Percentiles rank a stretch among this genome's conserved stretches.
phyloP scores from a whole-genome alignment of 2,888 invertebrate species.

The Chromoteleia sp. region DNA sequence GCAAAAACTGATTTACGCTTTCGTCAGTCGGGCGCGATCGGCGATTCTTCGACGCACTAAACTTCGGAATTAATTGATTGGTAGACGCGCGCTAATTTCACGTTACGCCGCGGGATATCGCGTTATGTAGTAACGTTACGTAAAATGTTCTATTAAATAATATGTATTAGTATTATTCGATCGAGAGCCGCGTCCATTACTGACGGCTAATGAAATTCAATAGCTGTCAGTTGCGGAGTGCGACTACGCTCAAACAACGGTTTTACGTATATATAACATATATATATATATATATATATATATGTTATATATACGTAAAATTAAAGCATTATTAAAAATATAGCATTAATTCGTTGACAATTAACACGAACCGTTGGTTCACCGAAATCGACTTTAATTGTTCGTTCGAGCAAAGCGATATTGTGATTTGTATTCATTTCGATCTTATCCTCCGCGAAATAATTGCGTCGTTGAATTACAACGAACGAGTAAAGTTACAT shows the following conservation, averaged over 20 bases:
- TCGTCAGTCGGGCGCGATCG: constrained; percentile 8
- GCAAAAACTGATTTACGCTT: constrained; percentile 37
- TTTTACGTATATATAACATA: too few species aligned
- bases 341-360: constrained; percentile 25
- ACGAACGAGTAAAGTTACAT: too few species aligned
- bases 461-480: too few species aligned
- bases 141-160: constrained; percentile 29
- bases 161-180: constrained; percentile 24
- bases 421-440: constrained; percentile 16
- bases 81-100: constrained; percentile 9
- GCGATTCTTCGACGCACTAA: not conserved
- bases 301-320: too few species aligned
- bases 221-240: constrained; percentile 22
- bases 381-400: constrained; percentile 41
- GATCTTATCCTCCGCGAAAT: too few species aligned
- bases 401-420: constrained; percentile 11
- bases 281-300: too few species aligned
- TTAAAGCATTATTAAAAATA: too few species aligned
- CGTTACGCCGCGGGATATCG: constrained; percentile 8
- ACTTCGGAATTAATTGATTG: constrained; percentile 9
- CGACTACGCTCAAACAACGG: constrained; percentile 39
- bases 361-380: constrained; percentile 37
- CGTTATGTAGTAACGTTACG: constrained; percentile 20
- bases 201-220: constrained; percentile 49
- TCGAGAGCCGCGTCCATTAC: constrained; percentile 9